These are phyloP conservation scores for Parthenolecanium corni DNA, from an alignment of 2,888 invertebrate species.

Conservation along the genomic window DNA sequence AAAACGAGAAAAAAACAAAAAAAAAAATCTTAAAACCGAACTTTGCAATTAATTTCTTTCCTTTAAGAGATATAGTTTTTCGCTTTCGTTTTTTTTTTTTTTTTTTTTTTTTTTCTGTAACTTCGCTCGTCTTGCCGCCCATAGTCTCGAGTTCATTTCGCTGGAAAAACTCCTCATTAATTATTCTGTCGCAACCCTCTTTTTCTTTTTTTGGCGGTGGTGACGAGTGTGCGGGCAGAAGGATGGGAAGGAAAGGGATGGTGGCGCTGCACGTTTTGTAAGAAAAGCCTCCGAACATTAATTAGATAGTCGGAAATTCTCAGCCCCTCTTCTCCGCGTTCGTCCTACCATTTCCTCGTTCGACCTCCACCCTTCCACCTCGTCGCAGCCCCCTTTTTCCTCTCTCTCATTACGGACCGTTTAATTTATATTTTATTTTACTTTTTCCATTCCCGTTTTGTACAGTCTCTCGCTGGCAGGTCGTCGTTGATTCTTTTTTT, in stretches of 20 bases:
- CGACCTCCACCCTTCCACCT: conserved; percentile 22
- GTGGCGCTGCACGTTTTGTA: conserved; percentile 10
- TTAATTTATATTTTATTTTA: conserved; percentile 17
- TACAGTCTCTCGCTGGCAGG: conserved; percentile 29
- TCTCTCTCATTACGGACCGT: conserved; percentile 29
- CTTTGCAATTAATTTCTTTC: conserved; percentile 9
- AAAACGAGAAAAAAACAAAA: too few relatives aligned
- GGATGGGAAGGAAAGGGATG: too few relatives aligned
- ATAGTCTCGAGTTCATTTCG: conserved; percentile 11
- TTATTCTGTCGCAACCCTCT: conserved; percentile 20
- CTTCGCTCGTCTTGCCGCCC: background rate
- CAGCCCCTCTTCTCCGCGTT: conserved; percentile 8
- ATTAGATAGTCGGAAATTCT: conserved; percentile 24
- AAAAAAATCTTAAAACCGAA: conserved; percentile 16
- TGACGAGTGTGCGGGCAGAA: background rate
- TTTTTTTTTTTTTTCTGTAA: too few relatives aligned
- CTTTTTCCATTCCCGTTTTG: conserved; percentile 27
- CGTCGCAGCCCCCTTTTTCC: conserved; percentile 14
- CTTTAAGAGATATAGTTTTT: too few relatives aligned
- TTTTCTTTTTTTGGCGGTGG: background rate
- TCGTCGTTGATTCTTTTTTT: conserved; percentile 15
- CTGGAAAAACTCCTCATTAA: conserved; percentile 21
- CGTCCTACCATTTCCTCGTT: conserved; percentile 28
- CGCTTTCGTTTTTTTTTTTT: too few relatives aligned
- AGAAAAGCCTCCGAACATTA: conserved; percentile 23